Conservation (phyloP, 2,113 vertebrate genomes). For the Leuciscus idus region DNA sequence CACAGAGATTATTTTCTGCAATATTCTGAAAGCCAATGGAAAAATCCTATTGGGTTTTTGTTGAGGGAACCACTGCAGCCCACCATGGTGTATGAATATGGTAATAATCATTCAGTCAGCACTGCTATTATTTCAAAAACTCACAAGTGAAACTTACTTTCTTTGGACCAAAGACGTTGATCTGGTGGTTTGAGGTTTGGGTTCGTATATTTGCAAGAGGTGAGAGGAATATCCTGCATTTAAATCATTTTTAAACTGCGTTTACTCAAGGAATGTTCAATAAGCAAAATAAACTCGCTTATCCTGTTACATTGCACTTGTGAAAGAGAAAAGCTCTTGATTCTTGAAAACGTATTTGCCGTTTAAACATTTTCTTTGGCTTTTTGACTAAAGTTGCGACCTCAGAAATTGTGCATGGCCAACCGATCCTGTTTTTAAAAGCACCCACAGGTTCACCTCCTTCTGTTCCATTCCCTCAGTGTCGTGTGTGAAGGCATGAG, state of each 20-base stretch:
- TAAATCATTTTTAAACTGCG: background rate
- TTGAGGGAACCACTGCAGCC: background rate
- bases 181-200: slow-evolving; percentile 17
- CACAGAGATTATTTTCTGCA: background rate
- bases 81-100: background rate
- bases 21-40: background rate
- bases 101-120: background rate
- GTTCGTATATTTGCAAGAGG: background rate
- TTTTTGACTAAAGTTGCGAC: background rate
- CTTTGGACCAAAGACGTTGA: slow-evolving; percentile 27
- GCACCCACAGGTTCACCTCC: slow-evolving; percentile 1
- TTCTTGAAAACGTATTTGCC: background rate
- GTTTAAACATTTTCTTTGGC: slow-evolving; percentile 14
- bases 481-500: background rate
- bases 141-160: slow-evolving; percentile 20
- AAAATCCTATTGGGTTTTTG: background rate
- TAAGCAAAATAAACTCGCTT: background rate
- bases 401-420: background rate
- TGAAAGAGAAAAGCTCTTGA: background rate
- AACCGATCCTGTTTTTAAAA: slow-evolving; percentile 11
- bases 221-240: background rate
- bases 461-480: slow-evolving; percentile 11
- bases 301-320: too few relatives aligned
- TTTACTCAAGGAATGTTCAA: background rate
- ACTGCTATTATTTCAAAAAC: slow-evolving; percentile 31